Evolutionary conservation across 2,888 invertebrate genomes (phyloP).

Genomic region (Brenthis ino): DNA sequence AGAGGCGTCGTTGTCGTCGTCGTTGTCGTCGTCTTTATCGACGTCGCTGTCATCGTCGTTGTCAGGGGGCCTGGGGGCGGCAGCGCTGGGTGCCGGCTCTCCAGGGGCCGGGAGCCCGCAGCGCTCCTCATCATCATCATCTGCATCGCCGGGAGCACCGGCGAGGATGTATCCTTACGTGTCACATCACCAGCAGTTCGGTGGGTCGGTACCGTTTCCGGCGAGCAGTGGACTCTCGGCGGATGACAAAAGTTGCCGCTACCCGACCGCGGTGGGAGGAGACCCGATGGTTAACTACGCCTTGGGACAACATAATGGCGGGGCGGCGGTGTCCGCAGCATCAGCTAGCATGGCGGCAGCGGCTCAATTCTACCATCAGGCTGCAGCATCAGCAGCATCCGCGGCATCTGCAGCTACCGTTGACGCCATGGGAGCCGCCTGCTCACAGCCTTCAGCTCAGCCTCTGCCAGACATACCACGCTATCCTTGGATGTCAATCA

Average conservation of each 20-base stretch:
- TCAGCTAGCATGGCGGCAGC: slow-evolving; percentile 86
- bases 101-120: slow-evolving; percentile 84
- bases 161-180: slow-evolving; percentile 97
- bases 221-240: slow-evolving; percentile 86
- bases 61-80: slow-evolving; percentile 84
- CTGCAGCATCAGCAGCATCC: slow-evolving; percentile 88
- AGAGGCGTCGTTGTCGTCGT: slow-evolving; percentile 85
- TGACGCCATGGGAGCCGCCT: slow-evolving; percentile 91
- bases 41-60: slow-evolving; percentile 82
- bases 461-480: slow-evolving; percentile 95
- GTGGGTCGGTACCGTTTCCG: slow-evolving; percentile 85
- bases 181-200: slow-evolving; percentile 89
- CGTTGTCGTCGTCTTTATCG: slow-evolving; percentile 82
- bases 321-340: slow-evolving; percentile 86
- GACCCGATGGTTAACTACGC: slow-evolving; percentile 92
- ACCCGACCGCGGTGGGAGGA: slow-evolving; percentile 84
- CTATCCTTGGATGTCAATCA: slow-evolving; percentile 98
- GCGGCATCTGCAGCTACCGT: slow-evolving; percentile 89
- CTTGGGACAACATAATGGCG: slow-evolving; percentile 88
- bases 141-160: slow-evolving; percentile 87
- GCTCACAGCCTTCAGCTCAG: slow-evolving; percentile 91
- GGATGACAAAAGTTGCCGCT: slow-evolving; percentile 90
- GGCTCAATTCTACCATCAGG: slow-evolving; percentile 96
- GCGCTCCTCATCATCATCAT: slow-evolving; percentile 84
- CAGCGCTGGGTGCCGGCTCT: slow-evolving; percentile 83